Evolutionary conservation across 2,113 vertebrate genomes (phyloP).

Genomic region (Axis porcinus): DNA sequence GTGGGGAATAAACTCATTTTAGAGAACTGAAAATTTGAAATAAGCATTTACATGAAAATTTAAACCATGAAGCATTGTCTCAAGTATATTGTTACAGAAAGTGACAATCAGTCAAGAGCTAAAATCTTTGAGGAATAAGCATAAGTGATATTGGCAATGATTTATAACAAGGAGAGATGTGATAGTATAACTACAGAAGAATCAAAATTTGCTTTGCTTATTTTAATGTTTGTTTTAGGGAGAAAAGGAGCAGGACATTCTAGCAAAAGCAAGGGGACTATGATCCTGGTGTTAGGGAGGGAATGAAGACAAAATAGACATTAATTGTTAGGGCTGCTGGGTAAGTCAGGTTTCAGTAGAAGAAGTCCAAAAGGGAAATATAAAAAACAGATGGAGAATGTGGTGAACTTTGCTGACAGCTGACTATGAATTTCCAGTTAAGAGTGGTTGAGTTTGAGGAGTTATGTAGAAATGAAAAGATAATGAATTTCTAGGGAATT

Average conservation of each 20-base stretch:
- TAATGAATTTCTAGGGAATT: neutral
- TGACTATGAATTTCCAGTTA: neutral
- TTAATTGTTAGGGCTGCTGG: neutral
- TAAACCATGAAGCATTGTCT: neutral
- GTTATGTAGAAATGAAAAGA: neutral
- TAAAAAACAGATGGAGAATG: neutral
- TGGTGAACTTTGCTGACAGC: neutral
- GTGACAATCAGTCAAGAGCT: neutral
- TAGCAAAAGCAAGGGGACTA: neutral
- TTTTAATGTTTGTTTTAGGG: neutral
- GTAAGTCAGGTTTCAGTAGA: neutral
- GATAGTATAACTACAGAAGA: neutral
- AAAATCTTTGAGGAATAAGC: neutral
- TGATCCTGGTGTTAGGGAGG: accelerated
- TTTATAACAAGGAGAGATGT: neutral
- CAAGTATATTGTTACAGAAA: neutral
- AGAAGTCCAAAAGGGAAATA: neutral
- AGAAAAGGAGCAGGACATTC: neutral
- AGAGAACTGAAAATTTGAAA: neutral
- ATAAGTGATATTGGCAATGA: neutral
- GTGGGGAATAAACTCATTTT: neutral
- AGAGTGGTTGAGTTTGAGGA: neutral
- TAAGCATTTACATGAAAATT: neutral
- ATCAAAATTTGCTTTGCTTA: neutral
- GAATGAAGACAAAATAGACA: neutral